phyloP scores from a whole-genome alignment of 2,113 vertebrate genomes.

The Reinhardtius hippoglossoides region DNA sequence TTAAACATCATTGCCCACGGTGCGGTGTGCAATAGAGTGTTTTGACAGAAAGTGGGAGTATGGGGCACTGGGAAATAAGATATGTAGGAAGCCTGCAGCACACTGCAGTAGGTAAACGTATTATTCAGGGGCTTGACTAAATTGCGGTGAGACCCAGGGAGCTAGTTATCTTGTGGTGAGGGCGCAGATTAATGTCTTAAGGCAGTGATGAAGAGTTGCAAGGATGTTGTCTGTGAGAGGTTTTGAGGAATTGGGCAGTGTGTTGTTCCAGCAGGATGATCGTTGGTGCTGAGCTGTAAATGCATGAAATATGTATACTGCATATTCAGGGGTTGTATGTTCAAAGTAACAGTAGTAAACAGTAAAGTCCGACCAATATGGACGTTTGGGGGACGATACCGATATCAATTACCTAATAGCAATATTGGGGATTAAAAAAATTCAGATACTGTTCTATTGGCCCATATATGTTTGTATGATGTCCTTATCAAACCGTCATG shows the following conservation, averaged over 20 bases:
- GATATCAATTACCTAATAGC: no score
- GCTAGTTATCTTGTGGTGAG: slow-evolving; percentile 65
- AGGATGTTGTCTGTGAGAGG: slow-evolving; percentile 22
- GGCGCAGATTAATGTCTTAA: slow-evolving; percentile 65
- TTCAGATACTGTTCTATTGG: no score
- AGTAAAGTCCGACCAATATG: no score
- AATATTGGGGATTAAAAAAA: no score
- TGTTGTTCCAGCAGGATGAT: background rate
- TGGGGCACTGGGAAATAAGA: slow-evolving; percentile 72
- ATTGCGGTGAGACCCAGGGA: slow-evolving; percentile 78
- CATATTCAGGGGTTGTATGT: background rate
- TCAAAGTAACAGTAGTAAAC: no score
- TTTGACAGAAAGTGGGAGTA: slow-evolving; percentile 44
- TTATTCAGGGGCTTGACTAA: slow-evolving; percentile 67
- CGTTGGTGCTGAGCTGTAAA: background rate
- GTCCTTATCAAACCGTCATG: no score
- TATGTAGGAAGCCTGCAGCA: slow-evolving; percentile 54
- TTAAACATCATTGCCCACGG: slow-evolving; percentile 40
- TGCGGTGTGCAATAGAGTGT: slow-evolving; percentile 32
- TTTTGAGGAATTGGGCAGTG: slow-evolving; percentile 8
- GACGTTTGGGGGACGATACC: no score
- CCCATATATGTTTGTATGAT: no score
- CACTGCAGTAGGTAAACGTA: slow-evolving; percentile 60
- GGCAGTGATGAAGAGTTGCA: slow-evolving; percentile 21
- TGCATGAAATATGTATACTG: background rate